Percentiles rank a stretch among this genome's conserved stretches.
Conservation (phyloP, 2,888 invertebrate species). For the Patella pellucida region DNA sequence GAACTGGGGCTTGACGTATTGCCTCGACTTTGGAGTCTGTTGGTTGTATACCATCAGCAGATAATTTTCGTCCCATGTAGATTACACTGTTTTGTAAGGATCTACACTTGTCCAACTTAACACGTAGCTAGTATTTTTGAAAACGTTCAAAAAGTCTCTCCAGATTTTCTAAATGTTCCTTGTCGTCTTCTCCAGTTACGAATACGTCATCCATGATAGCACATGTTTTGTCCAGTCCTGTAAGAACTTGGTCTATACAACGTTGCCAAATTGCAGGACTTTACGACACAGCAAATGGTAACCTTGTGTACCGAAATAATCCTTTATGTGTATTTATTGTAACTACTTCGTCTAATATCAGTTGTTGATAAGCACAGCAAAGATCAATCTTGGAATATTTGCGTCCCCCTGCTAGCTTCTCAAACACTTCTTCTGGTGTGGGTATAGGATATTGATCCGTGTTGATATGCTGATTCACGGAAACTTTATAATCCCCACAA, state of each 20-base stretch:
- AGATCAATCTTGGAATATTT: slow-evolving; percentile 29
- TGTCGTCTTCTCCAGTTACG: slow-evolving; percentile 17
- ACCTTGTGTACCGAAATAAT: slow-evolving; percentile 24
- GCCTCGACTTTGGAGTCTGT: slow-evolving; percentile 29
- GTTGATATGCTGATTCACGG: slow-evolving; percentile 27
- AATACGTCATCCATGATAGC: slow-evolving; percentile 41
- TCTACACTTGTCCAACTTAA: slow-evolving; percentile 13
- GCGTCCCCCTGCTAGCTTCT: slow-evolving; percentile 18
- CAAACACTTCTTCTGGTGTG: slow-evolving; percentile 44
- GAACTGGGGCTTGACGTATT: slow-evolving; percentile 23
- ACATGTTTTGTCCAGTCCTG: slow-evolving; percentile 27
- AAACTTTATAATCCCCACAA: slow-evolving; percentile 38
- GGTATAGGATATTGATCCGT: slow-evolving; percentile 43
- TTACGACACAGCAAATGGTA: slow-evolving; percentile 49
- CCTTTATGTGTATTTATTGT: slow-evolving; percentile 12
- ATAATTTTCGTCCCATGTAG: slow-evolving; percentile 20
- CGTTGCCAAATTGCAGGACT: slow-evolving; percentile 44
- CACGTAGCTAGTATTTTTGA: slow-evolving; percentile 15
- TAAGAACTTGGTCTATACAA: slow-evolving; percentile 57
- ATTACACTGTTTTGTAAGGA: slow-evolving; percentile 19
- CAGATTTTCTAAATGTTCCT: slow-evolving; percentile 24
- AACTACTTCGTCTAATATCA: background rate
- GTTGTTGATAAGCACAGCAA: slow-evolving; percentile 22
- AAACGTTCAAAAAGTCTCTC: slow-evolving; percentile 17
- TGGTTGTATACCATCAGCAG: slow-evolving; percentile 22